Conservation (phyloP, 2,113 vertebrate species). For the Scopus umbretta region DNA sequence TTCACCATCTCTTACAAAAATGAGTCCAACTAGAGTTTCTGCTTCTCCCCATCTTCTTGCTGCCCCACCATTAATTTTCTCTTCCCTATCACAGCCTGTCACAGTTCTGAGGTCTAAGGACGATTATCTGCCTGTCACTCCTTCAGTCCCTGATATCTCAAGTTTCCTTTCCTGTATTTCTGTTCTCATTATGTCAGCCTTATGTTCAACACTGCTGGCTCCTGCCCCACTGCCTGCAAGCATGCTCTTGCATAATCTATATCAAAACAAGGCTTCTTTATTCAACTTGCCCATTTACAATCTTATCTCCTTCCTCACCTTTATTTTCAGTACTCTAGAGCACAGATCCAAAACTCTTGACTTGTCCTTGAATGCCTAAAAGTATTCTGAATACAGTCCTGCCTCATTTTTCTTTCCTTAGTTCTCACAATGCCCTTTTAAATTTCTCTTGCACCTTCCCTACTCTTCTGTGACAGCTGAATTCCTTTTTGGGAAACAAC, state of each 20-base stretch:
- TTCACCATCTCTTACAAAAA: background rate
- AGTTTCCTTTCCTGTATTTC: background rate
- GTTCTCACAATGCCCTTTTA: background rate
- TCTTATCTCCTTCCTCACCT: background rate
- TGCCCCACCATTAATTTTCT: background rate
- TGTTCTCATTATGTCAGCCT: slow-evolving; percentile 6
- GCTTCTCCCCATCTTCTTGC: background rate
- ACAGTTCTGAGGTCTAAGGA: background rate
- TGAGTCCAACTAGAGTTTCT: background rate
- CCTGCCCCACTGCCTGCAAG: background rate
- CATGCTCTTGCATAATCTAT: slow-evolving; percentile 27
- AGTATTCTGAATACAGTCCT: background rate
- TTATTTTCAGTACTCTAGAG: background rate
- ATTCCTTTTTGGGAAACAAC: background rate
- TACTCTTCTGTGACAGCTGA: background rate
- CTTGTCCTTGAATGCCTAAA: background rate
- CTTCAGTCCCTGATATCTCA: background rate
- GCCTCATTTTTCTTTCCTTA: background rate
- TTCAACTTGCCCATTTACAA: background rate
- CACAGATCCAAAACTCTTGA: background rate
- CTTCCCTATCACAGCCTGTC: background rate
- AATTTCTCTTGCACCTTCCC: background rate
- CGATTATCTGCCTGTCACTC: background rate
- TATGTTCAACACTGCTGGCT: slow-evolving; percentile 32
- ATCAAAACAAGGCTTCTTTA: background rate